Evolutionary conservation across 2,113 vertebrate species (phyloP).

Genomic region (Hyaena hyaena): DNA sequence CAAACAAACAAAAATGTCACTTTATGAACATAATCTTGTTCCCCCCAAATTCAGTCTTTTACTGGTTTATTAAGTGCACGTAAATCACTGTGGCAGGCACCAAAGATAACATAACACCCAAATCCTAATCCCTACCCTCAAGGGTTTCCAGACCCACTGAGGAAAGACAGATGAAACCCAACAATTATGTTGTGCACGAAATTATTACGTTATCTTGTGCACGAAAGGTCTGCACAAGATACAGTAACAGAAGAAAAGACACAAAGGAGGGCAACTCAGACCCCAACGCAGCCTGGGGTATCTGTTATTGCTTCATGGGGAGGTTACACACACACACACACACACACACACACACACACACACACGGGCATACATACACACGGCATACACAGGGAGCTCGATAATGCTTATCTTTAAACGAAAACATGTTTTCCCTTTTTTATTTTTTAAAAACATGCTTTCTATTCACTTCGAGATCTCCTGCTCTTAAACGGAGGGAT

Average conservation of each 20-base stretch:
- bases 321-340: background rate
- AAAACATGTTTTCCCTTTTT: background rate
- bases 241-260: background rate
- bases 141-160: background rate
- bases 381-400: background rate
- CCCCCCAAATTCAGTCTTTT: background rate
- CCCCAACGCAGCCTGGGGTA: background rate
- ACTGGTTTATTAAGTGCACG: background rate
- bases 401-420: background rate
- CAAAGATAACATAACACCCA: background rate
- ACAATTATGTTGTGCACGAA: too few species aligned
- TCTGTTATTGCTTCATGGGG: background rate
- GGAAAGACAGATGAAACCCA: background rate
- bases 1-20: background rate
- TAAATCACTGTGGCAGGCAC: background rate
- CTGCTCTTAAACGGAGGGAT: background rate
- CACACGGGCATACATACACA: background rate
- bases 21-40: background rate
- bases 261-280: background rate
- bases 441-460: background rate
- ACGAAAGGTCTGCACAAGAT: background rate
- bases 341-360: background rate
- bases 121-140: background rate
- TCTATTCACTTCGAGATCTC: background rate
- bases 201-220: too few species aligned